Base-by-base conservation (phyloP, 1,140 invertebrate genomes). In the Formica selysi region DNA sequence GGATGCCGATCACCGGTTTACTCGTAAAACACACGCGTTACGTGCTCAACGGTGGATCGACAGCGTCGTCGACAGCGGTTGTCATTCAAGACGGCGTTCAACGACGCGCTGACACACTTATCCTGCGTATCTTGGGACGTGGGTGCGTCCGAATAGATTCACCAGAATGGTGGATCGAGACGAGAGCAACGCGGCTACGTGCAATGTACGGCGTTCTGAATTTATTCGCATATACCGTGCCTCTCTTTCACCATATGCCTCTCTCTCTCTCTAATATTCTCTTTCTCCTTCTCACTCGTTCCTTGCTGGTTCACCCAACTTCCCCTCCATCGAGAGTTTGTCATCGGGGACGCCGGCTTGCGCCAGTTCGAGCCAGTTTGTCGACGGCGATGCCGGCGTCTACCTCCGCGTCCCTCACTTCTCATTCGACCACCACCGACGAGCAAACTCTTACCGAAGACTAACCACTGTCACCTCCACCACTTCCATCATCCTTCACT, bases 281-380 rank as follows among this genome's bases (percentile, higher is more conserved):
- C 1, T 67, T 32, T 1, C 64, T 68, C 48, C 29, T 41, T 70
- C 65, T 70, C 48, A 22, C 26, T 64, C n/a, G 0, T 61, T 76
- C 71, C 32, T 71, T 36, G 32, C 32, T 29, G 16, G 65, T 54
- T 87, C 68, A 51, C 57, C 22, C 67, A 51, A 41, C 29, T 57
- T 68, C 48, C 65, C 65, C 81, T 81, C 83, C 70, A 67, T 41
- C 59, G 76, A 54, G 38, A 61, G 90, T 57, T 64, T 19, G 88
- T 70, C 86, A 86, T 89, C 85, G 79, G 76, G 61, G 81, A 76
- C 54, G 86, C 91, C 89, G 89, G 93, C 91, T 93, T 62, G 78
- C 81, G 90, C 93, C 92, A 91, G 93, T 94, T 93, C 70, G 57
- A 94, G 91, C 92, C 92, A 92, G 93, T 94, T 93, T 91, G 57